Evolutionary conservation across 2,888 invertebrate genomes (phyloP).

Genomic region (Corbicula japonica): DNA sequence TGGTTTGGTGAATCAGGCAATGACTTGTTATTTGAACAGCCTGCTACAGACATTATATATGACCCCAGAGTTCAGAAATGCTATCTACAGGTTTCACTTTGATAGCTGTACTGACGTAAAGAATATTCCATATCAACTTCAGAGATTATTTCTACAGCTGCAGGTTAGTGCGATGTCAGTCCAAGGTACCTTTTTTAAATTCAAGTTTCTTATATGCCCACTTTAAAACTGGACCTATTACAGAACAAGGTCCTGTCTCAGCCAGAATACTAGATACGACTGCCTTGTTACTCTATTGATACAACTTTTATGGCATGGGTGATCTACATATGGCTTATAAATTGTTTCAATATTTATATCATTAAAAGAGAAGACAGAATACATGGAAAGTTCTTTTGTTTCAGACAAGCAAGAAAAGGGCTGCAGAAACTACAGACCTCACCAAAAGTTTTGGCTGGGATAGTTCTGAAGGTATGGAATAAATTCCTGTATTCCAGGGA

Average conservation of each 20-base stretch:
- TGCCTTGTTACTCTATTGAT: too few relatives aligned
- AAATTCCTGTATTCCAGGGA: too few relatives aligned
- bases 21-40: constrained; percentile 97
- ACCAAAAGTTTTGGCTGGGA: constrained; percentile 97
- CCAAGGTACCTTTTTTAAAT: too few relatives aligned
- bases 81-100: constrained; percentile 90
- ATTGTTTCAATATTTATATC: too few relatives aligned
- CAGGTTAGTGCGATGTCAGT: constrained; percentile 89
- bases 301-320: too few relatives aligned
- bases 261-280: not conserved
- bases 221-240: too few relatives aligned
- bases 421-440: constrained; percentile 94
- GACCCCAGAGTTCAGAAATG: constrained; percentile 97
- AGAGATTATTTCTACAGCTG: constrained; percentile 93
- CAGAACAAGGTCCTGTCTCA: too few relatives aligned
- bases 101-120: constrained; percentile 89
- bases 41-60: constrained; percentile 95
- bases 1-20: constrained; percentile 95
- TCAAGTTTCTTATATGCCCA: too few relatives aligned
- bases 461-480: constrained; percentile 90
- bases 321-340: too few relatives aligned
- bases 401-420: constrained; percentile 92
- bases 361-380: too few relatives aligned
- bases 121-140: constrained; percentile 95
- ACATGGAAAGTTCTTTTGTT: constrained; percentile 58